A percentile compares a stretch with the other conserved stretches of the same genome.
phyloP scores from a whole-genome alignment of 1,140 invertebrate genomes.

The Hyles vespertilio region DNA sequence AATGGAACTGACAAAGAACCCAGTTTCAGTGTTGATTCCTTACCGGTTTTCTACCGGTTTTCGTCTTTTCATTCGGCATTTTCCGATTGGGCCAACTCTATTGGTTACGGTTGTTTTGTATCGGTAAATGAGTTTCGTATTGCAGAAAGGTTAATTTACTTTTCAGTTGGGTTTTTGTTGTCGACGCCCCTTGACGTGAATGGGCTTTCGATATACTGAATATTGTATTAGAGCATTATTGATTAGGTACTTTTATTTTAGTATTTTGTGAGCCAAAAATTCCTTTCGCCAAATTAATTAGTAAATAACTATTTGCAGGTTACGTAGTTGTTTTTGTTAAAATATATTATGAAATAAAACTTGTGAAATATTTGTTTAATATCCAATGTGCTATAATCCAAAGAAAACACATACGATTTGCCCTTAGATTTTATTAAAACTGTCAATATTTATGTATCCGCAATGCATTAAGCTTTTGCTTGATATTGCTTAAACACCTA shows the following conservation, averaged over 20 bases:
- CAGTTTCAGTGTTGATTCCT: constrained; percentile 61
- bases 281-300: too few relatives aligned
- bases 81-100: constrained; percentile 58
- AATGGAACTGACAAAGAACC: constrained; percentile 62
- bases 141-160: constrained; percentile 68
- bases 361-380: too few relatives aligned
- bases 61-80: constrained; percentile 59
- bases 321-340: too few relatives aligned
- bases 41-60: constrained; percentile 30
- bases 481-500: too few relatives aligned
- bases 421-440: too few relatives aligned
- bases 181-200: constrained; percentile 41
- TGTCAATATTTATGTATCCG: too few relatives aligned
- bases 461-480: too few relatives aligned
- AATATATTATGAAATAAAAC: too few relatives aligned
- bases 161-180: constrained; percentile 48
- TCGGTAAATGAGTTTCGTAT: constrained; percentile 71
- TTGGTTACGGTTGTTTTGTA: constrained; percentile 60
- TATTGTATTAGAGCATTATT: constrained; percentile 6
- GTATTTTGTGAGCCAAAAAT: too few relatives aligned
- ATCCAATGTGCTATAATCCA: too few relatives aligned
- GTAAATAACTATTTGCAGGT: too few relatives aligned
- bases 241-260: constrained; percentile 10
- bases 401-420: too few relatives aligned
- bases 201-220: constrained; percentile 30